These are phyloP conservation scores for Holothuria scabra DNA, from an alignment of 53 echinoderm and acorn worm species.

Conservation along the genomic window DNA sequence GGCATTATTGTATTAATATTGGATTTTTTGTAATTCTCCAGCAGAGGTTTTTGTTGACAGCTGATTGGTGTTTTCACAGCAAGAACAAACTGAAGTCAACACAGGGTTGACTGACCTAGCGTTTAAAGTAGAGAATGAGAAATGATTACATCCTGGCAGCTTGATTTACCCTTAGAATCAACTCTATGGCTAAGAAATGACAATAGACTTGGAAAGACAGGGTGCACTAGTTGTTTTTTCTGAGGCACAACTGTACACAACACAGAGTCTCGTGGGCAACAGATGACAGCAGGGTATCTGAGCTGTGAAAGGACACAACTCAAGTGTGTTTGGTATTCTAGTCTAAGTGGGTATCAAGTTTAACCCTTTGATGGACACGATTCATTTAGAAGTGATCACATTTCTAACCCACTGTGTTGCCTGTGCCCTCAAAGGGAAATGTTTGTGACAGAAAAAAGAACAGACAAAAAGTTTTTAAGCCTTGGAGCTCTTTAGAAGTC, in stretches of 20 bases:
- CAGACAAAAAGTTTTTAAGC: too few species aligned
- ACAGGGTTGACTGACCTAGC: slow-evolving; percentile 42
- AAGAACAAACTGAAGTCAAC: slow-evolving; percentile 20
- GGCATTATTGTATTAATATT: too few species aligned
- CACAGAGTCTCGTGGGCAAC: slow-evolving; percentile 34
- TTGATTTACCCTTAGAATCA: slow-evolving; percentile 18
- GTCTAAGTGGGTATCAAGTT: slow-evolving; percentile 43
- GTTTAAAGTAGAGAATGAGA: neutral
- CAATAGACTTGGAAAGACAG: slow-evolving; percentile 17
- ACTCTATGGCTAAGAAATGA: neutral
- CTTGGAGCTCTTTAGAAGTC: too few species aligned
- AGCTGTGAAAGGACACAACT: slow-evolving; percentile 18
- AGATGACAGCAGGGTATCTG: slow-evolving; percentile 23
- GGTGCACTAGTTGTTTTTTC: slow-evolving; percentile 4
- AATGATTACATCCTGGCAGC: neutral
- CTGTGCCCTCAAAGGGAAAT: too few species aligned
- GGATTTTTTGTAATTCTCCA: neutral
- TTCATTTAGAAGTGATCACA: slow-evolving; percentile 31
- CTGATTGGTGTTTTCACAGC: slow-evolving; percentile 43
- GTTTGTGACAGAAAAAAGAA: too few species aligned
- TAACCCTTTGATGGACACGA: neutral
- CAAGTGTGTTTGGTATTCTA: slow-evolving; percentile 27
- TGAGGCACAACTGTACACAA: neutral
- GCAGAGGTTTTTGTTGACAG: neutral
- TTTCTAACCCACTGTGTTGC: slow-evolving; percentile 1